Conservation (phyloP, 2,113 vertebrate species). For the Rana temporaria region DNA sequence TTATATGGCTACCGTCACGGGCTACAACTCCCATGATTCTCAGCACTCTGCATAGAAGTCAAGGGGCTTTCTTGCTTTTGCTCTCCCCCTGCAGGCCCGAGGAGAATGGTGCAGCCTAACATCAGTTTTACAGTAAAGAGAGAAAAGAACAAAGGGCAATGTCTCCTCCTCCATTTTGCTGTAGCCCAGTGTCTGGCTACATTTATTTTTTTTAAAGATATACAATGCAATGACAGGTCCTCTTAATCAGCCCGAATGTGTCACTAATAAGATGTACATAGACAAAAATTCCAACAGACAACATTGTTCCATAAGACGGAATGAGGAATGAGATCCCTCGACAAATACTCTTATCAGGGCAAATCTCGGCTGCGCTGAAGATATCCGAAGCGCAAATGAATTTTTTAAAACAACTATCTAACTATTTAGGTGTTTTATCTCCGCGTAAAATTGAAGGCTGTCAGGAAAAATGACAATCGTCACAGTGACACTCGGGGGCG, state of each 20-base stretch:
- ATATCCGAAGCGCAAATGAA: slow-evolving; percentile 41
- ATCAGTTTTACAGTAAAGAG: too few species aligned
- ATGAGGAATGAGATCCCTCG: slow-evolving; percentile 23
- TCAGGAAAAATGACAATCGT: slow-evolving; percentile 66
- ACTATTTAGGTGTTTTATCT: slow-evolving; percentile 54
- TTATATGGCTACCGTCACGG: too few species aligned
- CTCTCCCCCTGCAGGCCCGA: too few species aligned
- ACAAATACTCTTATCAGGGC: slow-evolving; percentile 39
- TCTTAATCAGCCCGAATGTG: background rate
- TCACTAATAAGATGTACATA: background rate
- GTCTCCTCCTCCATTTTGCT: too few species aligned
- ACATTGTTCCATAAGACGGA: slow-evolving; percentile 34
- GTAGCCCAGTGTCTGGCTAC: too few species aligned
- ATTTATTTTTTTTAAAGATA: background rate
- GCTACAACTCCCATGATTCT: too few species aligned
- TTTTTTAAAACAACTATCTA: slow-evolving; percentile 35
- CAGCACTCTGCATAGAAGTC: too few species aligned
- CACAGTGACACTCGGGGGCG: slow-evolving; percentile 64
- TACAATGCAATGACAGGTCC: background rate
- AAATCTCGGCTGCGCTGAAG: slow-evolving; percentile 28
- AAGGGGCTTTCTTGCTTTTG: too few species aligned
- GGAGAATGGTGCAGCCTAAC: too few species aligned
- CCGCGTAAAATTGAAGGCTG: slow-evolving; percentile 61
- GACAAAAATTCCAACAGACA: slow-evolving; percentile 52
- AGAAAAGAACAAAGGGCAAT: too few species aligned